phyloP scores from a whole-genome alignment of 2,113 vertebrate genomes.

The Misgurnus mizolepis region DNA sequence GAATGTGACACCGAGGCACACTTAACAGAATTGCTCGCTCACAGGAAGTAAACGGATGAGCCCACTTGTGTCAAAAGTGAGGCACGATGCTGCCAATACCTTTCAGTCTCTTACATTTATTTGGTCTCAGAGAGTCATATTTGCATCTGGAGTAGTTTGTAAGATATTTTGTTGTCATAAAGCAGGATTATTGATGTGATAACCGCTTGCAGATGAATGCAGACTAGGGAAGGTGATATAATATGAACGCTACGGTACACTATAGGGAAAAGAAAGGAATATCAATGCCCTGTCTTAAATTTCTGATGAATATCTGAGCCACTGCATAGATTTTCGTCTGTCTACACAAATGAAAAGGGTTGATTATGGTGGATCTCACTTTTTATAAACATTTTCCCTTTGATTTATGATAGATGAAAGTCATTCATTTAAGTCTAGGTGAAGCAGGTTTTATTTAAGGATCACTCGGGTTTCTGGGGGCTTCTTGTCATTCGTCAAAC shows the following conservation, averaged over 20 bases:
- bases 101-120: constrained; percentile 29
- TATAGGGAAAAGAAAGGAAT: constrained; percentile 15
- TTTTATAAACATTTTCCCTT: neutral
- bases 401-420: constrained; percentile 13
- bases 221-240: neutral
- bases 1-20: constrained; percentile 26
- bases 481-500: constrained; percentile 28
- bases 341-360: constrained; percentile 18
- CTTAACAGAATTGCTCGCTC: constrained; percentile 26
- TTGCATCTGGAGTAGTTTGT: constrained; percentile 34
- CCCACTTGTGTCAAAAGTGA: constrained; percentile 17
- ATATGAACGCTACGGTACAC: neutral
- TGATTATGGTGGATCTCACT: constrained; percentile 12
- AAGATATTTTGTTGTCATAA: constrained; percentile 21
- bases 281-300: constrained; percentile 15
- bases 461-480: neutral
- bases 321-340: constrained; percentile 5
- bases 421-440: neutral
- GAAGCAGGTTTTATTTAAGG: constrained; percentile 1
- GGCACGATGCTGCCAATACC: neutral
- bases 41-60: constrained; percentile 2
- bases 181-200: constrained; percentile 26
- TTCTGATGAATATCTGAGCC: constrained; percentile 30
- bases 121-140: neutral
- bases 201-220: constrained; percentile 23